Conservation (phyloP, 2,888 invertebrate genomes). For the Dryobotodes eremita region DNA sequence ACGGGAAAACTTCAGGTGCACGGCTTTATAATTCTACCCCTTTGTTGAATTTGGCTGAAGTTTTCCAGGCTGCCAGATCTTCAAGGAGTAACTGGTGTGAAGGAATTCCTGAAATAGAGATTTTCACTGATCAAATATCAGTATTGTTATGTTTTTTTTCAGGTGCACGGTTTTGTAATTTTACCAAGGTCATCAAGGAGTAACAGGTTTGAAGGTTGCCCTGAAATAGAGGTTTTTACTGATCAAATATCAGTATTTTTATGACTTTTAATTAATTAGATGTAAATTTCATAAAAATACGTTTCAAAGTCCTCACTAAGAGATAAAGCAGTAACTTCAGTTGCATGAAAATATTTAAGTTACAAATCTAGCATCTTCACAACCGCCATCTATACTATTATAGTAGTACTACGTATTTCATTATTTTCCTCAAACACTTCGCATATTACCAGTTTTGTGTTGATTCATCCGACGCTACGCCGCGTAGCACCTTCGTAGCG, state of each 20-base stretch:
- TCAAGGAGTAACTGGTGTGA: background rate
- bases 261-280: background rate
- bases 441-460: background rate
- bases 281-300: background rate
- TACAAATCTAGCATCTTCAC: background rate
- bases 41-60: too few relatives aligned
- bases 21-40: background rate
- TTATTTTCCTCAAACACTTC: background rate
- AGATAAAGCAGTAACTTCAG: background rate
- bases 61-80: background rate
- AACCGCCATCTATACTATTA: constrained; percentile 31
- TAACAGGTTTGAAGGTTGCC: background rate
- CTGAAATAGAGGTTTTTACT: background rate
- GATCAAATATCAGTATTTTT: background rate
- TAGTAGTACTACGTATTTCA: background rate
- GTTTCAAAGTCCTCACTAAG: background rate
- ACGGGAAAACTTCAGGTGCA: background rate
- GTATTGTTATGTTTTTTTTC: background rate
- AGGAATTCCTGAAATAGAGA: background rate
- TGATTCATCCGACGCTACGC: background rate
- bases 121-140: background rate
- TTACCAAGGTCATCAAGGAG: background rate
- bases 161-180: too few relatives aligned
- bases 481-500: constrained; percentile 26
- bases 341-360: background rate